Percentiles rank a stretch among this genome's conserved stretches.
Conservation (phyloP, 2,113 vertebrate species). For the Corapipo altera region DNA sequence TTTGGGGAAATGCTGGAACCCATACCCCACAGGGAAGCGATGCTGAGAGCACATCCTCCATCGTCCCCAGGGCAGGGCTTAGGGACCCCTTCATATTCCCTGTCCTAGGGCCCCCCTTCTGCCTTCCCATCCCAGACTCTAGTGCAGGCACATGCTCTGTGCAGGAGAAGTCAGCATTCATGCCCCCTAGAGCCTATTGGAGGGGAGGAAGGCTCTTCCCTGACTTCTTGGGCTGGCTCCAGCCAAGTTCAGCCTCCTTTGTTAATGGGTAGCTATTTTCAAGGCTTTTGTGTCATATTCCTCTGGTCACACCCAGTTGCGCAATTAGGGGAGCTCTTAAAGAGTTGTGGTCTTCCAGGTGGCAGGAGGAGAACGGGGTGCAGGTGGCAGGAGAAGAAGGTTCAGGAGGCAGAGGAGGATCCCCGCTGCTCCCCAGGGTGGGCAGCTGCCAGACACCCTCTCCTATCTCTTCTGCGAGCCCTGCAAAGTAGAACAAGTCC, state of each 20-base stretch:
- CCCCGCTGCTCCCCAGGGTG: not conserved
- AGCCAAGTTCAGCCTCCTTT: accelerated
- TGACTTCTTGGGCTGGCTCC: not conserved
- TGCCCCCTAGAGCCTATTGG: not conserved
- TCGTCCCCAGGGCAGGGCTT: not conserved
- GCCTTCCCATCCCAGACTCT: not conserved
- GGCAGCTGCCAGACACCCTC: not conserved
- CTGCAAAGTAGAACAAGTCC: not conserved
- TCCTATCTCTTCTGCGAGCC: not conserved
- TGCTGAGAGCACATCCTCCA: accelerated
- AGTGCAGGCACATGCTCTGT: too few relatives aligned
- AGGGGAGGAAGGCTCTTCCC: not conserved
- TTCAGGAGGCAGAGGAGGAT: not conserved
- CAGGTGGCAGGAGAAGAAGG: not conserved
- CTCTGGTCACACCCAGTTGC: accelerated
- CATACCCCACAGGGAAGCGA: accelerated
- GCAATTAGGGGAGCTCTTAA: accelerated
- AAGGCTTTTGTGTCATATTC: accelerated
- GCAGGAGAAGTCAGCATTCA: not conserved
- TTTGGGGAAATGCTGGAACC: not conserved
- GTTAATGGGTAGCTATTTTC: constrained; percentile 18
- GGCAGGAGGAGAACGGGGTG: not conserved
- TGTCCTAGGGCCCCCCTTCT: not conserved
- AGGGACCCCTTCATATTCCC: not conserved
- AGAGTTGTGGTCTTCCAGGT: not conserved